Conservation (phyloP, 1,140 invertebrate genomes). For the Leguminivora glycinivorella region DNA sequence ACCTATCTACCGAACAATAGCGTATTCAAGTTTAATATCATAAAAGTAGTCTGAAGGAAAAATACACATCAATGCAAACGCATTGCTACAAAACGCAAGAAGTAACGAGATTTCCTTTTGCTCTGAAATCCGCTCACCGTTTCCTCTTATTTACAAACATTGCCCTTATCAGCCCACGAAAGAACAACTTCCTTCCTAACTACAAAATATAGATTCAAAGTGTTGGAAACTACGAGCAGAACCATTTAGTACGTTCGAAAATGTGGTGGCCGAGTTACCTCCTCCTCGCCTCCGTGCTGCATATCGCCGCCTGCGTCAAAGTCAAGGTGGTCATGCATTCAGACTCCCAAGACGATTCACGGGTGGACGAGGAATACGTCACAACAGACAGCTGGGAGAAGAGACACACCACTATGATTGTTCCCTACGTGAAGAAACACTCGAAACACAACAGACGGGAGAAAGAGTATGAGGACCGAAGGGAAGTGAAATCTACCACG, state of each 20-base stretch:
- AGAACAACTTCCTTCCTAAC: conserved; percentile 51
- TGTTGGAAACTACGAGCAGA: background rate
- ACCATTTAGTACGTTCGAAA: conserved; percentile 23
- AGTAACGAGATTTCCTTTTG: conserved; percentile 34
- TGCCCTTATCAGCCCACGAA: conserved; percentile 42
- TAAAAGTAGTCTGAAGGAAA: too few relatives aligned
- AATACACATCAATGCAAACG: too few relatives aligned
- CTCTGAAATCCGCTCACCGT: conserved; percentile 15
- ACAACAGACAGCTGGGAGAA: conserved; percentile 54
- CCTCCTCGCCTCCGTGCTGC: conserved; percentile 40
- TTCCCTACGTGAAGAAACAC: conserved; percentile 55
- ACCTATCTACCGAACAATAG: too few relatives aligned
- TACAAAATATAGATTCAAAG: conserved; percentile 9
- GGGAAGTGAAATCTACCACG: conserved; percentile 45
- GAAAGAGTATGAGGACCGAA: conserved; percentile 38
- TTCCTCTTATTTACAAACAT: conserved; percentile 53
- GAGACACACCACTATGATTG: conserved; percentile 45
- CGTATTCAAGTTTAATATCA: too few relatives aligned
- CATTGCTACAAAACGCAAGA: background rate
- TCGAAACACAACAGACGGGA: conserved; percentile 36
- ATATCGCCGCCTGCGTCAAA: conserved; percentile 53
- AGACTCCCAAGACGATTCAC: conserved; percentile 58
- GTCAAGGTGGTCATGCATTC: conserved; percentile 70
- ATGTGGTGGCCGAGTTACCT: conserved; percentile 40
- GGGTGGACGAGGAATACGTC: conserved; percentile 56